Base-by-base conservation (phyloP, 2,113 vertebrate genomes). In the Macrotis lagotis region DNA sequence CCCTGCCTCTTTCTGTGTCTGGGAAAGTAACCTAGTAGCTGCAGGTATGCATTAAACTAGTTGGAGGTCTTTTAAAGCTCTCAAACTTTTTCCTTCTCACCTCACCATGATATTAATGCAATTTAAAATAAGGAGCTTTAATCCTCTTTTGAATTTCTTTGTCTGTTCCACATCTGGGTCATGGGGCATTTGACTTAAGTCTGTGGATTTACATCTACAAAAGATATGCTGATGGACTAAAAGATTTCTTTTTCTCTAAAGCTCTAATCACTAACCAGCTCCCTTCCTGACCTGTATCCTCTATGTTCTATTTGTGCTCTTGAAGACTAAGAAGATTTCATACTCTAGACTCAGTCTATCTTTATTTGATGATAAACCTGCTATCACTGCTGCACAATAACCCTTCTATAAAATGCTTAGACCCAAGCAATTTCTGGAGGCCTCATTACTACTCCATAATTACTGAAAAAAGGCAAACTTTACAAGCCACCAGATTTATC, bases 391-490 rank as follows among this genome's bases (percentile, higher is more conserved):
- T 1, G 25, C 28, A n/a, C 53, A 94, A 47, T 50, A 37, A 22
- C 49, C 49, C 92, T 91, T 52, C 11, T 0, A 19, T 53, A 37
- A 48, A 89, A 88, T 11, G 2, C 50, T n/a, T 0, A 0, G 0
- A 0, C 16, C 3, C 0, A 0, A 10, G 48, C 3, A 26, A 5
- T 48, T 95, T 59, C 74, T 96, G 94, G 95, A 92, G 14, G 50
- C 50, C 2, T 14, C 48, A 0, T 89, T 59, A 88, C 6, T 0
- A 0, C 59, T 48, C 19, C 3, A 8, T 44, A 92, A 93, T 95
- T 88, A 59, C 93, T 91, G 31, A 90, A 51, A 51, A 3, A 83
- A 2, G 48, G 9, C n/a, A 24, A 50, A 14, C 14, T 0, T 0
- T 5, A 51, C 52, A 24, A 22, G 88, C 53, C 12, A 31, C 47